A percentile compares a stretch with the other conserved stretches of the same genome.
Evolutionary conservation across 1,140 invertebrate genomes (phyloP).

Genomic region (Araneus ventricosus): DNA sequence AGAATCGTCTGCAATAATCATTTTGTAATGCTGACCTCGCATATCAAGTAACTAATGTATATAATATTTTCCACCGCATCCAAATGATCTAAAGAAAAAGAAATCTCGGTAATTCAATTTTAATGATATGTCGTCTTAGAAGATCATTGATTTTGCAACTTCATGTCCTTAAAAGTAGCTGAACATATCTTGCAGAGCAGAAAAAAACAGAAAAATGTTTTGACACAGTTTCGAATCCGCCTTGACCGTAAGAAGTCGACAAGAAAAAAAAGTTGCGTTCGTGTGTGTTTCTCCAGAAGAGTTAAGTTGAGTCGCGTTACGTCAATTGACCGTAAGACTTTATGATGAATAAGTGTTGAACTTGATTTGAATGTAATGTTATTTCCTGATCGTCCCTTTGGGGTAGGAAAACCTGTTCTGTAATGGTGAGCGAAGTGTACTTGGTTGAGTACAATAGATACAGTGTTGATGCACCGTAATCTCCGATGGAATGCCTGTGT

Average conservation of each 20-base stretch:
- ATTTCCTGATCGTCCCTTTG: background rate
- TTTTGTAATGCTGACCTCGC: too few species aligned
- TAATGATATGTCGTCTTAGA: background rate
- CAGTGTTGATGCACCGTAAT: background rate
- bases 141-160: background rate
- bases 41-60: too few species aligned
- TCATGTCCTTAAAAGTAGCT: constrained; percentile 5
- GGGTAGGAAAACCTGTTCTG: background rate
- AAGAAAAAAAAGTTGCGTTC: background rate
- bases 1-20: too few species aligned
- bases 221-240: background rate
- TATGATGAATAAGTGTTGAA: background rate
- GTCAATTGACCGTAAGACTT: constrained; percentile 23
- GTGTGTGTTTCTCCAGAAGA: background rate
- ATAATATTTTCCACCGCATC: too few species aligned
- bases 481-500: background rate
- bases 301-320: background rate
- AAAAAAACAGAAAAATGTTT: background rate
- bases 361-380: background rate
- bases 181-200: background rate
- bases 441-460: background rate
- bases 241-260: background rate
- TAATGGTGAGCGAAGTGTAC: background rate
- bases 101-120: background rate
- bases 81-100: background rate